Evolutionary conservation across 2,797 vertebrate species (phyloP).

Genomic region (Propithecus perrieri): DNA sequence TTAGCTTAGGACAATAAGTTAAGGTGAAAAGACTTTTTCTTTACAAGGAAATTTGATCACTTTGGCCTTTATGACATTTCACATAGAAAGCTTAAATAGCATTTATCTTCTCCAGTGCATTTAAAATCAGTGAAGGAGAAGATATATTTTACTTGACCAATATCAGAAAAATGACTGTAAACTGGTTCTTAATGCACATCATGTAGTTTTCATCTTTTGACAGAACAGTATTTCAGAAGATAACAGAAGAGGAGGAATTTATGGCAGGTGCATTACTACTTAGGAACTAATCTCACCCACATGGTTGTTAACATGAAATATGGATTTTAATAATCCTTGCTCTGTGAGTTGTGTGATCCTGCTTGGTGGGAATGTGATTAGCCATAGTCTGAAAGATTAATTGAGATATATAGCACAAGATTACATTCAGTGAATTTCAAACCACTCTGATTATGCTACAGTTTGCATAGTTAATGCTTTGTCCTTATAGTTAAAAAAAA

Average conservation of each 20-base stretch:
- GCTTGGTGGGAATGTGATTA: slow-evolving; percentile 93
- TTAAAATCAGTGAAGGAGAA: slow-evolving; percentile 16
- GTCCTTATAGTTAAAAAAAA: slow-evolving; percentile 86
- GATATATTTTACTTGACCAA: slow-evolving; percentile 69
- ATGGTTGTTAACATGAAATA: slow-evolving; percentile 89
- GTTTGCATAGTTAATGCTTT: slow-evolving; percentile 89
- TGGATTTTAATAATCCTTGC: slow-evolving; percentile 94
- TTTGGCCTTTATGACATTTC: background rate
- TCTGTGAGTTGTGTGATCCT: slow-evolving; percentile 88
- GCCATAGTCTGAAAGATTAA: slow-evolving; percentile 93
- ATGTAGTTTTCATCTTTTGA: slow-evolving; percentile 81
- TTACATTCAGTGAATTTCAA: slow-evolving; percentile 89
- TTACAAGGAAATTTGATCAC: background rate
- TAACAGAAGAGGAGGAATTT: slow-evolving; percentile 84
- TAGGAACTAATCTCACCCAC: slow-evolving; percentile 88
- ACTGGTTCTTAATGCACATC: slow-evolving; percentile 82
- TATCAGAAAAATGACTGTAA: slow-evolving; percentile 60
- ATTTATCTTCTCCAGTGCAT: background rate
- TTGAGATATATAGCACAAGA: slow-evolving; percentile 92
- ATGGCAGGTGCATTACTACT: slow-evolving; percentile 85
- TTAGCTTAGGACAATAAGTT: background rate
- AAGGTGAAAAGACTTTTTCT: background rate
- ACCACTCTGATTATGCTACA: slow-evolving; percentile 90
- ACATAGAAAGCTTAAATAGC: background rate
- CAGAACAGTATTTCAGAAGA: slow-evolving; percentile 85